Base-by-base conservation (phyloP, 2,888 invertebrate species). In the Lithophane semibrunnea region DNA sequence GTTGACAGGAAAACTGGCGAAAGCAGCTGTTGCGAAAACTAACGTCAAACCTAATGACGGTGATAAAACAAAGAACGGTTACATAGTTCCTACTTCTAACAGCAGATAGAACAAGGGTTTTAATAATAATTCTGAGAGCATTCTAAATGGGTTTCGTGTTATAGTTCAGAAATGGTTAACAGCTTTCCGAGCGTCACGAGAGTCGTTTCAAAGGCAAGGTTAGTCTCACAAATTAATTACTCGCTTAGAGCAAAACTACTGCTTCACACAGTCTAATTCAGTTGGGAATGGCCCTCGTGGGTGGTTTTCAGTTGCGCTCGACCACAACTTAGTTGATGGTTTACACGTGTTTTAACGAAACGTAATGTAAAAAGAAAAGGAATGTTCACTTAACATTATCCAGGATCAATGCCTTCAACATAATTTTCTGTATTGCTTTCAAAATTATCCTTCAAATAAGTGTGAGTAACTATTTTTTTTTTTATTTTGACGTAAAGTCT, bases 201-300 rank as follows among this genome's bases (percentile, higher is more conserved):
- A 84, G 81, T 77, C 86, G 87, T 89, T 91, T 92, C 90, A 92
- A 94, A 94, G 91, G 92, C 90, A 86, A 75, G 86, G 88, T 84
- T 67, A 89, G 89, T 91, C 92, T 91, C 86, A 89, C 90, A 92
- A 94, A 94, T 94, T 94, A 94, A 95, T 94, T 94, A 92, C 93
- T 91, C 89, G 89, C 90, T 92, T 89, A 88, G 88, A 88, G 91
- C 87, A 90, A 90, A 92, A 90, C 90, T 90, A 84, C 84, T 88
- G 88, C 90, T 91, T 89, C 88, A 83, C 86, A 86, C 88, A 91
- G 87, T 91, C 86, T 90, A 91, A 92, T 92, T 92, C 92, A 91
- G 89, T 90, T 84, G 87, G 85, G 88, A 92, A 89, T 85, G 78
- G 86, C 86, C 86, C 86, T 86, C 79, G 82, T 78, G 84, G 71